Percentiles rank a stretch among this genome's conserved stretches.
phyloP scores from a whole-genome alignment of 2,113 vertebrate genomes.

The Salvator merianae region DNA sequence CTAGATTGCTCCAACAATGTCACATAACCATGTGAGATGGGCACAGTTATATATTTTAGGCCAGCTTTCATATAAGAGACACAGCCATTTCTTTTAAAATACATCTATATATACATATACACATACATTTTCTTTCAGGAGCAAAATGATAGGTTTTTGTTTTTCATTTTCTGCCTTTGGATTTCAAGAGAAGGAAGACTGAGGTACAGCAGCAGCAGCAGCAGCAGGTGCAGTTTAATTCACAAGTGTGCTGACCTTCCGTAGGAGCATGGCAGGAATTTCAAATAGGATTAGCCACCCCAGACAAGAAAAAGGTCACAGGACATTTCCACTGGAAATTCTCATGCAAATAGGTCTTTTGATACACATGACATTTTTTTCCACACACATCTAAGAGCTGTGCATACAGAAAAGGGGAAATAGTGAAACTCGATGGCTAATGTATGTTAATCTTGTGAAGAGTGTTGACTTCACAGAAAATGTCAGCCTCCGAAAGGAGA shows the following conservation, averaged over 20 bases:
- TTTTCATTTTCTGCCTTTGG: constrained; percentile 12
- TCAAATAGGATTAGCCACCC: constrained; percentile 81
- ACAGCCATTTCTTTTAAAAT: constrained; percentile 38
- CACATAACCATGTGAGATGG: neutral
- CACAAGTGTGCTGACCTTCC: constrained; percentile 69
- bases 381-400: constrained; percentile 53
- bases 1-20: neutral
- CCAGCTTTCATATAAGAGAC: constrained; percentile 37
- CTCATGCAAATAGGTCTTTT: constrained; percentile 76
- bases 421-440: constrained; percentile 68
- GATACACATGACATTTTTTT: constrained; percentile 68
- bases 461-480: constrained; percentile 47
- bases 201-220: constrained; percentile 48
- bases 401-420: constrained; percentile 68
- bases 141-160: neutral
- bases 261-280: constrained; percentile 74
- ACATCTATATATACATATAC: too few relatives aligned
- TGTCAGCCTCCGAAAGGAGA: constrained; percentile 44
- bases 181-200: constrained; percentile 45
- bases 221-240: constrained; percentile 71
- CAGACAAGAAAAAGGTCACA: constrained; percentile 80
- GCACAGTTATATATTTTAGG: constrained; percentile 1
- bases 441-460: constrained; percentile 70
- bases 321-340: constrained; percentile 83
- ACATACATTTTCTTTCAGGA: neutral